These are phyloP conservation scores for Zaprionus obscuricornis DNA, from an alignment of 2,888 invertebrate species.

Conservation along the genomic window DNA sequence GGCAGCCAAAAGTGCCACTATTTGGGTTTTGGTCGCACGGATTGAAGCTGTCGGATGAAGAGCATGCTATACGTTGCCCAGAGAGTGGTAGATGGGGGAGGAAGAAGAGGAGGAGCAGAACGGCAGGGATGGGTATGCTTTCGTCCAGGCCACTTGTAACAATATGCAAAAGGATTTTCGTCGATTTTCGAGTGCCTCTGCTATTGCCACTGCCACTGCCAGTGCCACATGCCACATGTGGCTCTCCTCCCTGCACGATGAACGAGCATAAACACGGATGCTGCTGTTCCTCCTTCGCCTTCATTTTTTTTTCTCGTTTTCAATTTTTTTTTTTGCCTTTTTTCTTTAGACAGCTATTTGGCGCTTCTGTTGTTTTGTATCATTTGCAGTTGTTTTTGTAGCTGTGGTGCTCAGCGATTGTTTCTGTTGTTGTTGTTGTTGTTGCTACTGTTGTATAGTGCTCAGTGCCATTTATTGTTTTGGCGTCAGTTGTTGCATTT, in stretches of 20 bases:
- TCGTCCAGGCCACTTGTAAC: constrained; percentile 62
- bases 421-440: constrained; percentile 42
- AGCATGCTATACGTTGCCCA: no score
- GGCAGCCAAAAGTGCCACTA: constrained; percentile 57
- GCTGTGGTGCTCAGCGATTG: constrained; percentile 12
- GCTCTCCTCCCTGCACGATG: not conserved
- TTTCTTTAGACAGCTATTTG: constrained; percentile 37
- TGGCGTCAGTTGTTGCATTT: constrained; percentile 70
- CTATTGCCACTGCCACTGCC: constrained; percentile 51
- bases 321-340: constrained; percentile 4
- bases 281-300: constrained; percentile 1
- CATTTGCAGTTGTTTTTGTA: constrained; percentile 10
- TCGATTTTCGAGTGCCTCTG: constrained; percentile 64
- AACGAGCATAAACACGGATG: constrained; percentile 18
- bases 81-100: no score
- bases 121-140: not conserved
- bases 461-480: constrained; percentile 68
- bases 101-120: not conserved
- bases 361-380: constrained; percentile 54
- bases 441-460: constrained; percentile 46
- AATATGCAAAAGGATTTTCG: constrained; percentile 77
- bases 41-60: constrained; percentile 23
- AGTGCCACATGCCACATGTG: not conserved
- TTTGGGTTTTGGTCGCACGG: constrained; percentile 51
- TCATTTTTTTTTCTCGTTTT: constrained; percentile 7